phyloP scores from a whole-genome alignment of 2,113 vertebrate genomes.

The Riparia riparia region DNA sequence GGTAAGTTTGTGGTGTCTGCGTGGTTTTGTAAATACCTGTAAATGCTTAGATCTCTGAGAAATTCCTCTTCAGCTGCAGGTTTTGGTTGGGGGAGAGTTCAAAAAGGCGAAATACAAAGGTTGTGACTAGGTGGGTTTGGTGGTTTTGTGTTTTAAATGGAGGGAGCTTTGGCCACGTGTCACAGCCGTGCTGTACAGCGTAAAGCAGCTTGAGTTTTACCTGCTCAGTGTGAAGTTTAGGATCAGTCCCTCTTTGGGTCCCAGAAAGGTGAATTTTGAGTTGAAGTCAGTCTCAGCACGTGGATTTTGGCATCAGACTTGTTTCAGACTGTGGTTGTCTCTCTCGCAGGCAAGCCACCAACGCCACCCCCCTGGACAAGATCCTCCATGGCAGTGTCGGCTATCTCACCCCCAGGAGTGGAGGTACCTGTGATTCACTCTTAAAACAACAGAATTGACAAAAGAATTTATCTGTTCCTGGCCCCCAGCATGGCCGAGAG shows the following conservation, averaged over 20 bases:
- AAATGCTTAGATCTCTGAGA: neutral
- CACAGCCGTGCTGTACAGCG: neutral
- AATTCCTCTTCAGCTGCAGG: neutral
- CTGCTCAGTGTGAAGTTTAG: neutral
- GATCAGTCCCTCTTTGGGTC: neutral
- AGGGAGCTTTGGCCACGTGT: neutral
- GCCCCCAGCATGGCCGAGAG: rapidly evolving
- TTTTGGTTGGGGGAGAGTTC: neutral
- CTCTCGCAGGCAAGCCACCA: constrained; percentile 90
- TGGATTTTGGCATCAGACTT: neutral
- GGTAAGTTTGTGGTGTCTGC: constrained; percentile 73
- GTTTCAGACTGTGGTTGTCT: neutral
- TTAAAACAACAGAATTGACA: neutral
- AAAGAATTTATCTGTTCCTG: neutral
- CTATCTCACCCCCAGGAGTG: constrained; percentile 90
- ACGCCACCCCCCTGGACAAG: constrained; percentile 90
- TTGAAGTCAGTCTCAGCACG: neutral
- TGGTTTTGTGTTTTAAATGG: neutral
- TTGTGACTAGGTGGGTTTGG: neutral
- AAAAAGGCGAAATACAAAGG: neutral
- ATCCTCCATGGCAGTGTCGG: constrained; percentile 95
- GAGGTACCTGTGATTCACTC: constrained; percentile 74
- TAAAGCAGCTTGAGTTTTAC: neutral
- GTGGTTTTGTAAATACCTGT: rapidly evolving
- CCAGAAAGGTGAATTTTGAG: neutral